Base-by-base conservation (phyloP, 2,113 vertebrate genomes). In the Aegotheles bennettii region DNA sequence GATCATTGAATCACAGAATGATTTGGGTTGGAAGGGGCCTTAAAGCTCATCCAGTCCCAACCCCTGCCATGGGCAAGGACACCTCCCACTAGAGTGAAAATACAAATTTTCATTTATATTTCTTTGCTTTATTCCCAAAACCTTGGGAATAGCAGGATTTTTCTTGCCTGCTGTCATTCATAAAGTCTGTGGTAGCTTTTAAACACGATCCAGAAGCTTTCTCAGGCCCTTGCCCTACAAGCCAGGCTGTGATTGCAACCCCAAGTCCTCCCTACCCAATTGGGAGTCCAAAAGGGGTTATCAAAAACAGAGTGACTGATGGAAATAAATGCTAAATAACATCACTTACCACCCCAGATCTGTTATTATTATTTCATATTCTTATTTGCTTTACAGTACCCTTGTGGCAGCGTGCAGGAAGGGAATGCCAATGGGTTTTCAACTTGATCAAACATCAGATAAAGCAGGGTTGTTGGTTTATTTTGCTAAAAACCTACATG, bases 361-460 rank as follows among this genome's bases (percentile, higher is more conserved):
- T 67, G 38, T 63, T 85, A 20, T 56, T 77, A 73, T 57, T 50
- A 77, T 59, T 93, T 69, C 59, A 7, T 61, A 74, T 77, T 70
- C 70, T 70, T 92, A 81, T 88, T 95, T 90, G 54, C 35, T 77
- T 91, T 94, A 18, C 26, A 40, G 54, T 10, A 70, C 18, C 38
- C 70, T 86, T 0, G 1, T 70, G 75, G 63, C 64, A 54, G 36
- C 2, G 15, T 1, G 11, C 7, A 11, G 45, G 59, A 84, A 86
- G 38, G 80, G 59, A 81, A 87, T 0, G 11, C 64, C 80, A 48
- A 67, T 3, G 50, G 23, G 25, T 73, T 88, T 88, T 65, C 76
- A 50, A 45, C 36, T 38, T 4, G 1, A 71, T 57, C 75, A 86
- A 92, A 77, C 50, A 74, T 26, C 50, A 48, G 53, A 43, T 42